A percentile compares a stretch with the other conserved stretches of the same genome.
phyloP scores from a whole-genome alignment of 2,797 vertebrate species.

The Acanthis flammea region DNA sequence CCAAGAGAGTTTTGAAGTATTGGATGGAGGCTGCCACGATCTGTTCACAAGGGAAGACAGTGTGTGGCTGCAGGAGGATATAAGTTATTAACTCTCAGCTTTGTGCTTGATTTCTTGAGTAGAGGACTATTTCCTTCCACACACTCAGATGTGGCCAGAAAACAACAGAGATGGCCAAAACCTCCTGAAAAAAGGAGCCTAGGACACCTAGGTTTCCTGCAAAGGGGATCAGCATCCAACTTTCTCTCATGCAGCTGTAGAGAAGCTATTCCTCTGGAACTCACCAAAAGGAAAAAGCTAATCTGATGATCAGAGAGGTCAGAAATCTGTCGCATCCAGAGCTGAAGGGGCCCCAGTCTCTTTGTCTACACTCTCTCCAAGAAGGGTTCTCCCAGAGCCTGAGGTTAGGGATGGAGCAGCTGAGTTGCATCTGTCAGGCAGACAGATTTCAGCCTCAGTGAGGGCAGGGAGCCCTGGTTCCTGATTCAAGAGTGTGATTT shows the following conservation, averaged over 20 bases:
- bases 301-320: neutral
- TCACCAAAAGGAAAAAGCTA: neutral
- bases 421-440: neutral
- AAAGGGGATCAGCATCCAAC: neutral
- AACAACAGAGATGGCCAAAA: neutral
- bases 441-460: neutral
- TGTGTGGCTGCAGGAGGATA: neutral
- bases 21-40: neutral
- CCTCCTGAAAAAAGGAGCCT: neutral
- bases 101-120: neutral
- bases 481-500: neutral
- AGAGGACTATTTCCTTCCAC: neutral
- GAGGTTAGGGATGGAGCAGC: neutral
- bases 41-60: neutral
- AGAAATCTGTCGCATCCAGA: neutral
- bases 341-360: neutral
- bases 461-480: neutral
- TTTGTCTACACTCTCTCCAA: neutral
- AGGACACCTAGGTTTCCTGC: neutral
- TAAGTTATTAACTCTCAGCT: slow-evolving; percentile 4
- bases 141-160: neutral
- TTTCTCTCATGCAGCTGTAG: neutral
- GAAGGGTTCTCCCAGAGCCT: neutral
- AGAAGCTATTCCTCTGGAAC: neutral
- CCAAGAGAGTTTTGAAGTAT: neutral